These are phyloP conservation scores for Drosophila maculinotata DNA, from an alignment of 2,888 invertebrate species.

Conservation along the genomic window DNA sequence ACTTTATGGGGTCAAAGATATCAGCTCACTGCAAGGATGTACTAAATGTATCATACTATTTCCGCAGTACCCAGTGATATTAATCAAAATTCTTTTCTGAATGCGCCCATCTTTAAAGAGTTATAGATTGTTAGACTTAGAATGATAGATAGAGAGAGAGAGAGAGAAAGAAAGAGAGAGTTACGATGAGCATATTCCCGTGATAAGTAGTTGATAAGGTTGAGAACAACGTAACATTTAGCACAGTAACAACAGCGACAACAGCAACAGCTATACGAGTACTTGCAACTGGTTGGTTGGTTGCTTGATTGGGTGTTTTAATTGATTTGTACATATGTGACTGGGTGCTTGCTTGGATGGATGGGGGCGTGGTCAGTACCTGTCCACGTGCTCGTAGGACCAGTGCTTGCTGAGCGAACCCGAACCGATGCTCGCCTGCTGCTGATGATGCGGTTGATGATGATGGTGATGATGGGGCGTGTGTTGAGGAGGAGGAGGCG, in stretches of 20 bases:
- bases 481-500: slow-evolving; percentile 17
- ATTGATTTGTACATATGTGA: slow-evolving; percentile 1
- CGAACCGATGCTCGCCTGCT: slow-evolving; percentile 87
- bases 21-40: too few relatives aligned
- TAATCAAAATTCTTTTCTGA: not conserved
- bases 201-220: slow-evolving; percentile 14
- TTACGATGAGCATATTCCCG: slow-evolving; percentile 41
- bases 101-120: not conserved
- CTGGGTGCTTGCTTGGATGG: slow-evolving; percentile 22
- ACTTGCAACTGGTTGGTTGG: slow-evolving; percentile 34
- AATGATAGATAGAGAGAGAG: slow-evolving; percentile 15
- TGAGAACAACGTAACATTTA: slow-evolving; percentile 22
- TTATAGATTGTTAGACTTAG: slow-evolving; percentile 9
- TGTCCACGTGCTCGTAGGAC: slow-evolving; percentile 84
- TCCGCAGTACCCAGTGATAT: too few relatives aligned
- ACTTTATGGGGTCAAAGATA: too few relatives aligned
- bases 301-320: slow-evolving; percentile 15
- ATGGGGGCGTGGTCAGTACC: slow-evolving; percentile 78
- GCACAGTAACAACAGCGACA: slow-evolving; percentile 50
- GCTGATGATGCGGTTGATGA: slow-evolving; percentile 57
- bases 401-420: slow-evolving; percentile 83
- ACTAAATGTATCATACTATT: too few relatives aligned
- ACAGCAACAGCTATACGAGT: slow-evolving; percentile 59
- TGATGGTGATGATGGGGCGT: slow-evolving; percentile 44
- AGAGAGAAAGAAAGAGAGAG: slow-evolving; percentile 34